Conservation (phyloP, 2,113 vertebrate genomes). For the Mustelus asterias region DNA sequence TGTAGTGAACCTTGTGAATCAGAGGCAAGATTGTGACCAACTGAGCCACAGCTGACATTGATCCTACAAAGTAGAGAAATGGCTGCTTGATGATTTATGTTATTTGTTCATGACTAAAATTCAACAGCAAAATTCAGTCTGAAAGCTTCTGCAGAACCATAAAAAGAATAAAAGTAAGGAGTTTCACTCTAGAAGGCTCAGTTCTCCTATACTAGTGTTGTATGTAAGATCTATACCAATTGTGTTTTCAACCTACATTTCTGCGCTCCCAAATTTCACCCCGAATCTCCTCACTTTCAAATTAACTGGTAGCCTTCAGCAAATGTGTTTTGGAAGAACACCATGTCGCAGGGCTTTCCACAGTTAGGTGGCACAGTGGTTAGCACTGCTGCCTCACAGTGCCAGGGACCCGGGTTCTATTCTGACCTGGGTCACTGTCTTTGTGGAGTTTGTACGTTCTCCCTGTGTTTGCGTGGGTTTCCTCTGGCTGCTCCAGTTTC, state of each 20-base stretch:
- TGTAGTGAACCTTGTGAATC: no score
- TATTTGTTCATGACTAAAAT: background rate
- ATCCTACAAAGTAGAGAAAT: background rate
- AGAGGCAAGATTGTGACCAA: no score
- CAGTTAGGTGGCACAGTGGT: no score
- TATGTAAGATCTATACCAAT: background rate
- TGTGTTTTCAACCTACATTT: background rate
- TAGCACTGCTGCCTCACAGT: no score
- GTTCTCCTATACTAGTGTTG: background rate
- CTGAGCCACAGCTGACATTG: no score
- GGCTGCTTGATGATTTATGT: background rate
- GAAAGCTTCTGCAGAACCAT: background rate
- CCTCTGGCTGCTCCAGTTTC: no score
- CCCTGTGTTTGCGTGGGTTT: no score
- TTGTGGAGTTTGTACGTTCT: no score
- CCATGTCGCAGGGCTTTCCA: background rate
- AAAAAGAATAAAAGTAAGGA: background rate
- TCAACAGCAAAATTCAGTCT: background rate
- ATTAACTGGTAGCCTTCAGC: background rate
- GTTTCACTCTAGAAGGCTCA: background rate
- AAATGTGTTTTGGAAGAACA: background rate
- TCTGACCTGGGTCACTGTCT: no score
- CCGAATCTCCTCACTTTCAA: background rate
- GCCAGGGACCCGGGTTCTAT: no score
- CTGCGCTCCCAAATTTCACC: background rate